Base-by-base conservation (phyloP, 2,888 invertebrate species). In the Troides oblongomaculatus region DNA sequence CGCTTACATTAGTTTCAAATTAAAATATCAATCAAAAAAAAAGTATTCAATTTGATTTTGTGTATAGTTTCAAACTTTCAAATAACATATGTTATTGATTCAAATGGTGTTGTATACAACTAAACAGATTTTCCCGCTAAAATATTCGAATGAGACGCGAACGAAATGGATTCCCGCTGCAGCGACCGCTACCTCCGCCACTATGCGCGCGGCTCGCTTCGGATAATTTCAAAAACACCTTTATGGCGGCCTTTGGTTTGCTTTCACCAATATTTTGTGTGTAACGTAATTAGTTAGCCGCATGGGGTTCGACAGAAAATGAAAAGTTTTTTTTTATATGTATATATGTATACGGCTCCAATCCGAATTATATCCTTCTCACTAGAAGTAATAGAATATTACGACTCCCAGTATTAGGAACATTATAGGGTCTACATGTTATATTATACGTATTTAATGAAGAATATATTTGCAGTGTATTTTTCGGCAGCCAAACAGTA, bases 231-330 rank as follows among this genome's bases (percentile, higher is more conserved):
- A 64, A 72, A 72, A 72, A 67, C 72, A 72, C 67, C 69, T 72
- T 72, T 72, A 61, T 69, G 64, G 60, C 62, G 68, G 39, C 60
- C 66, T 70, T 70, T 67, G 70, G 66, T 70, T 70, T 71, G 68
- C 71, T 73, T 68, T 73, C 71, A 69, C 71, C 72, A 61, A 71
- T 69, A 72, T 72, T 72, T 67, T 62, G 66, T 69, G 61, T 69
- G 66, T 71, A 72, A 70, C 68, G 69, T 72, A 72, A 72, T 72
- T 72, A 72, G 70, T 71, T 70, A 70, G 66, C 72, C 72, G 50
- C 72, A 72, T 72, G 72, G 68, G 70, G 72, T 36, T 67, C 56
- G 23, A 43, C 39, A 66, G 59, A 66, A 62, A 70, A 72, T 61
- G 57, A 59, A 65, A 36, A n/a, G 1, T 64, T 21, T 56, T 71